Evolutionary conservation across 2,113 vertebrate genomes (phyloP), one percentile per base, ranked within the genome.

Genomic region (Ptilorrhoa leucosticta): DNA sequence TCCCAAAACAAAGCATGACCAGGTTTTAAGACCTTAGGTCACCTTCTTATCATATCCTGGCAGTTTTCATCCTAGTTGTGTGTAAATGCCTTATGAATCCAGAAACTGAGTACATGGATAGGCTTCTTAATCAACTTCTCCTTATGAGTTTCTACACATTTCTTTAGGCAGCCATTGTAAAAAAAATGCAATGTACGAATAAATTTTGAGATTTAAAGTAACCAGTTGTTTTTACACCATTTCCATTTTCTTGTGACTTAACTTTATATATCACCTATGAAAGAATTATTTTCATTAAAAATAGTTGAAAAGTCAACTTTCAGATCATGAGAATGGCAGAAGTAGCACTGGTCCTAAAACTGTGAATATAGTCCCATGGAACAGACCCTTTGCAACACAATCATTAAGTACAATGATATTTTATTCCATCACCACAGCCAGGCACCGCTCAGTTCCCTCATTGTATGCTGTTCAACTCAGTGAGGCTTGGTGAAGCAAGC

Each of bases 381-480:
- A 82, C 4, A 42, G 2, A 27, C 10, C 10, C 11, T 68, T 82
- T 56, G 7, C 26, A 50, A 60, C 11, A 68, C 6, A 48, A 7
- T 24, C 19, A n/a, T n/a, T 54, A 78, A 81, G 54, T 28, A 37
- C 15, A 53, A 31, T 31, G 4, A 18, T 22, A 39, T 50, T 72
- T 54, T 48, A 31, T 85, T 50, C 14, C 21, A 31, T 19, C 51
- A 33, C 28, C 28, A 27, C 20, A 54, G 28, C 20, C 33, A 61
- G 19, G 16, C 16, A 69, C 30, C 24, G 7, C 35, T 20, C 47
- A 66, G 13, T 30, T 68, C 20, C 31, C 83, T 45, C 31, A 13
- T 4, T n/a, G 13, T 15, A 21, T 7, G 8, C 10, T 35, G 13
- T 15, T 65, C 20, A 47, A 0, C 1, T 24, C 60, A 37, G 7